Conservation (phyloP, 1,140 invertebrate genomes). For the Hylaeus volcanicus region DNA sequence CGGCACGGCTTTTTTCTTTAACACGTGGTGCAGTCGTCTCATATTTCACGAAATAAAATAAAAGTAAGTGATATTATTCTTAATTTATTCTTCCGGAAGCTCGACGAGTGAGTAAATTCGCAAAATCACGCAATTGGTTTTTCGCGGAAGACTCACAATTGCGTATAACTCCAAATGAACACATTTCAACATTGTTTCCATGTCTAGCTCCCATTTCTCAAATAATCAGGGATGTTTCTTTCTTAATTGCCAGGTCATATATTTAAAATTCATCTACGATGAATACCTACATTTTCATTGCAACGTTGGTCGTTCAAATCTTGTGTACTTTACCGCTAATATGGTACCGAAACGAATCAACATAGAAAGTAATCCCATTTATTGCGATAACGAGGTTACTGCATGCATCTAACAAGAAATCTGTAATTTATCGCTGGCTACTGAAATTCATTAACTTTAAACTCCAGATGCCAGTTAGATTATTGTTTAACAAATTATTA, state of each 20-base stretch:
- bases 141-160: constrained; percentile 2
- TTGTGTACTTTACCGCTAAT: no score
- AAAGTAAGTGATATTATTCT: constrained; percentile 30
- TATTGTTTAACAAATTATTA: not conserved
- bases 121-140: constrained; percentile 36
- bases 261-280: constrained; percentile 15
- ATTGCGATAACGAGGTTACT: no score
- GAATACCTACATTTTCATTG: not conserved
- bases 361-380: not conserved
- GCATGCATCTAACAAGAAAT: no score
- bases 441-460: not conserved
- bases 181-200: not conserved
- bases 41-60: constrained; percentile 2
- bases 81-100: constrained; percentile 46
- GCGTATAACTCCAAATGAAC: not conserved
- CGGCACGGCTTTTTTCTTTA: not conserved
- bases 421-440: not conserved
- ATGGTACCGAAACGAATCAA: not conserved
- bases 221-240: constrained; percentile 11
- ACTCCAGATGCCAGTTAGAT: not conserved
- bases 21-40: not conserved
- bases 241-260: constrained; percentile 25
- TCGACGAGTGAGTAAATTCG: constrained; percentile 19
- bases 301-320: no score
- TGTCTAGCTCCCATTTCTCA: not conserved